Evolutionary conservation across 2,797 vertebrate genomes (phyloP), one percentile per base, ranked within the genome.

Genomic region (Spinus olivaceus): DNA sequence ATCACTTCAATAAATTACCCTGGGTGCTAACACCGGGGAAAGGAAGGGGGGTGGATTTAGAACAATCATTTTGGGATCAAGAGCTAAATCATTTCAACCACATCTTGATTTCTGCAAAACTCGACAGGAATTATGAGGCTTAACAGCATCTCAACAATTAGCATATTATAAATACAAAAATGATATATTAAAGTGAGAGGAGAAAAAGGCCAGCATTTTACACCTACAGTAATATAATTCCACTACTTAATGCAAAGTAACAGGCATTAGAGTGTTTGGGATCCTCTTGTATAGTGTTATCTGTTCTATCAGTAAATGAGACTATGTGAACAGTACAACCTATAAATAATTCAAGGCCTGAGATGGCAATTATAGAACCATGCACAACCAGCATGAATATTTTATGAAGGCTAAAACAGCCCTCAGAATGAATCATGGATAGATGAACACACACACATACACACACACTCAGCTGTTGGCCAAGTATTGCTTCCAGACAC

Each of bases 371-470:
- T 99, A 99, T 99, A 99, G 99, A 99, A 98, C 98, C 98, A 99
- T 99, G 99, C 99, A 99, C 99, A 99, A 99, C 99, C 99, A 99
- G 98, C 98, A 99, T 99, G 99, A 99, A 99, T 99, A 99, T 99
- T 99, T 99, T 99, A 99, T 99, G 99, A 99, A 98, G 99, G 98
- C 99, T 99, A 99, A 99, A 99, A 98, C 98, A 99, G 98, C 98
- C 98, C 98, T 99, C 98, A 98, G 98, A 98, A 98, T 98, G 98
- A 98, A 98, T 98, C 98, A 98, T 98, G 98, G 97, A 98, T 97
- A 98, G 97, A 98, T 97, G 98, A 98, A 98, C 97, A 97, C 97
- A 97, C 94, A 93, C 95, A 94, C 95, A 91, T 71, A 89, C 91
- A 87, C 92, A 92, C 87, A 90, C 92, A 83, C 79, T 95, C 95